These are phyloP conservation scores for Drosophila flavopinicola DNA, from an alignment of 2,888 invertebrate genomes.

Conservation along the genomic window DNA sequence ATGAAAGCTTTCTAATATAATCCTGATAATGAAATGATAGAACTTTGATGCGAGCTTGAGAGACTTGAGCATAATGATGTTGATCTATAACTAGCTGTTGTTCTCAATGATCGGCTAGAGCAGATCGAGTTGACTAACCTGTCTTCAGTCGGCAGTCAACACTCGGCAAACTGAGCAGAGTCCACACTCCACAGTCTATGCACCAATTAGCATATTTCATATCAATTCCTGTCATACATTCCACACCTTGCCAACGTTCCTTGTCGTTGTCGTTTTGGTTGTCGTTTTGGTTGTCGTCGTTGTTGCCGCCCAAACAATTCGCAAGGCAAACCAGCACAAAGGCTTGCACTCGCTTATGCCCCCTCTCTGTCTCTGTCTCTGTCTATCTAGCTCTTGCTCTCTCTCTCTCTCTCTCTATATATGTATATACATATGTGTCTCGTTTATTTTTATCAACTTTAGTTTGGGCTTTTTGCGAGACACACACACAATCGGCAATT, in stretches of 20 bases:
- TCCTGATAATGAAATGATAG: no score
- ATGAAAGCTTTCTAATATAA: no score
- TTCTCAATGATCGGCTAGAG: neutral
- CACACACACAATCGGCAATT: slow-evolving; percentile 22
- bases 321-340: slow-evolving; percentile 57
- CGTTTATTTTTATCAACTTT: slow-evolving; percentile 76
- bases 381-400: neutral
- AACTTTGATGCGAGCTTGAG: no score
- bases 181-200: slow-evolving; percentile 44
- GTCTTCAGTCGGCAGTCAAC: slow-evolving; percentile 38
- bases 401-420: neutral
- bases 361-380: neutral
- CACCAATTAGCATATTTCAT: slow-evolving; percentile 77
- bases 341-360: slow-evolving; percentile 32
- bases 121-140: slow-evolving; percentile 50
- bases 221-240: slow-evolving; percentile 78
- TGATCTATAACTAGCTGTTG: no score
- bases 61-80: no score
- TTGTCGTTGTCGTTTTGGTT: slow-evolving; percentile 7
- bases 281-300: slow-evolving; percentile 18
- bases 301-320: slow-evolving; percentile 77
- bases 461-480: slow-evolving; percentile 54
- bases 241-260: slow-evolving; percentile 63
- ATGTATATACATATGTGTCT: slow-evolving; percentile 37
- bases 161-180: slow-evolving; percentile 6